phyloP scores from a whole-genome alignment of 2,113 vertebrate genomes.

The Passer montanus region DNA sequence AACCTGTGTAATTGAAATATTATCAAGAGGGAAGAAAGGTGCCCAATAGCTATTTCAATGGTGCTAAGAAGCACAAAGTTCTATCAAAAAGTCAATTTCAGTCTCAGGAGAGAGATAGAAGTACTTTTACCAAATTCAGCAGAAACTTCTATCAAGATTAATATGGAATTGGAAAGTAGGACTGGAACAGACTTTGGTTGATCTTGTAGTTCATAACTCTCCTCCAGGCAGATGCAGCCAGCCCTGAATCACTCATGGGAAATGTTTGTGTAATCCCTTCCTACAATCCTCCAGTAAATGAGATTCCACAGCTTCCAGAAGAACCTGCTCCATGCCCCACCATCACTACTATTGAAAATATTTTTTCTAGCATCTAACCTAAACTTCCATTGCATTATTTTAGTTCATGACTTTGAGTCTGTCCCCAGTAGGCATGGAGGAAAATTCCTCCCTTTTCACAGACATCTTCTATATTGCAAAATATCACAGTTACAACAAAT shows the following conservation, averaged over 20 bases:
- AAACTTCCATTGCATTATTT: background rate
- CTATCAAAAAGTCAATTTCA: background rate
- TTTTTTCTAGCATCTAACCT: background rate
- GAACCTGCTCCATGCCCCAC: background rate
- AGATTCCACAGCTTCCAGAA: background rate
- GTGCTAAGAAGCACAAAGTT: background rate
- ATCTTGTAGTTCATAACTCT: constrained; percentile 18
- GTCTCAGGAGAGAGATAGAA: background rate
- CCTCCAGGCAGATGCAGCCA: background rate
- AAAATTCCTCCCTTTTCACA: background rate
- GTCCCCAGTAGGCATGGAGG: fast-evolving
- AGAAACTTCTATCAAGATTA: background rate
- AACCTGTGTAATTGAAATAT: background rate
- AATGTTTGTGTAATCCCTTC: constrained; percentile 50
- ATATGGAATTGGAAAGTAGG: background rate
- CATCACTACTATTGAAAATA: background rate
- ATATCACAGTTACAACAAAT: background rate
- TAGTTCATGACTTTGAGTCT: background rate
- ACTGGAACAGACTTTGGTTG: background rate
- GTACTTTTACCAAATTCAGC: background rate
- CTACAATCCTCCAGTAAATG: constrained; percentile 3
- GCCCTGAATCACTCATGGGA: background rate
- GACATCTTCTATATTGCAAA: background rate
- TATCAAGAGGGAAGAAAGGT: background rate
- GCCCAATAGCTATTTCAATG: background rate